Conservation (phyloP, 2,888 invertebrate genomes). For the Ornithoptera alexandrae region DNA sequence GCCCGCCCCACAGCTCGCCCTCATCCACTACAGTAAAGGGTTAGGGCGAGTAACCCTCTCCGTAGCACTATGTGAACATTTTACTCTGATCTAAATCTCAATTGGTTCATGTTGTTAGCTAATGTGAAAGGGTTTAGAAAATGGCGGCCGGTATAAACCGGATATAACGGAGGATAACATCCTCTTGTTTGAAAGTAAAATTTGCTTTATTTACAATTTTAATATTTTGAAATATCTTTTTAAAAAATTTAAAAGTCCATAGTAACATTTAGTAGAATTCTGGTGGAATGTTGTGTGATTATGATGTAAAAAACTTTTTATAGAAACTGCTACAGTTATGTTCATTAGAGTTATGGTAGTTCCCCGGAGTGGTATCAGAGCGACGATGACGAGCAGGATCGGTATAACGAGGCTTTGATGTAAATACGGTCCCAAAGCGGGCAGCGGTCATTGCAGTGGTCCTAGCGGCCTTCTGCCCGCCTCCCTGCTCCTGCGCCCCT, state of each 20-base stretch:
- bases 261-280: too few species aligned
- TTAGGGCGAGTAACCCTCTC: conserved; percentile 71
- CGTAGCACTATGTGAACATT: conserved; percentile 42
- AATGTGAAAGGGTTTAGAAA: conserved; percentile 12
- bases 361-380: conserved; percentile 31
- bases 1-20: conserved; percentile 61
- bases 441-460: conserved; percentile 41
- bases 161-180: not conserved
- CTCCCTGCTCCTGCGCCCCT: conserved; percentile 40
- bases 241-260: too few species aligned
- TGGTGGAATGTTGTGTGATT: too few species aligned
- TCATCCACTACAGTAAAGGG: conserved; percentile 67
- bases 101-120: conserved; percentile 5
- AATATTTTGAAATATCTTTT: not conserved
- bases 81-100: conserved; percentile 31
- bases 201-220: not conserved
- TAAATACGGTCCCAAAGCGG: conserved; percentile 52
- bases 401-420: conserved; percentile 69
- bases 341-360: conserved; percentile 15
- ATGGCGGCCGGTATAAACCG: conserved; percentile 10
- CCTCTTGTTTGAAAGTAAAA: not conserved
- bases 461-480: conserved; percentile 41
- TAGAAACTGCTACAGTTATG: conserved; percentile 1
- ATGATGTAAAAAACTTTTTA: not conserved
- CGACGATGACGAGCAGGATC: conserved; percentile 48